Conservation (phyloP, 1,140 invertebrate genomes). For the Medauroidea extradentata region DNA sequence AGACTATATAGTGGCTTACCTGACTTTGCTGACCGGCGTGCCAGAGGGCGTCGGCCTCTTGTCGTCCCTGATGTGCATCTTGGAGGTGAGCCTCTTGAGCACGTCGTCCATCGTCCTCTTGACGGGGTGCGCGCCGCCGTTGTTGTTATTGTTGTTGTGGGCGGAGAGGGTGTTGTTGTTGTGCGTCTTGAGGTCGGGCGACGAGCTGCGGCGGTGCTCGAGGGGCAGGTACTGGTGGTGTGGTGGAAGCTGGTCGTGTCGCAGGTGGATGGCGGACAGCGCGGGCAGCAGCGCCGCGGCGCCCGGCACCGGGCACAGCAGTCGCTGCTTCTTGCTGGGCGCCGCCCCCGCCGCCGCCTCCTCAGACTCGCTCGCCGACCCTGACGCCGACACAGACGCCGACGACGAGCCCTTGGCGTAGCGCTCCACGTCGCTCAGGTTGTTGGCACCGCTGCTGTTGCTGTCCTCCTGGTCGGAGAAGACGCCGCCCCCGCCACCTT, state of each 20-base stretch:
- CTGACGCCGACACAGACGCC: slow-evolving; percentile 10
- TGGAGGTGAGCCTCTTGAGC: slow-evolving; percentile 74
- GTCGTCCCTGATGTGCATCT: slow-evolving; percentile 67
- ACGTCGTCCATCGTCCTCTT: slow-evolving; percentile 74
- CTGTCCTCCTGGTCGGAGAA: slow-evolving; percentile 44
- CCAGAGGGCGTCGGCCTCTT: slow-evolving; percentile 57
- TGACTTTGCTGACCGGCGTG: slow-evolving; percentile 49
- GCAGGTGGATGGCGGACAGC: slow-evolving; percentile 41
- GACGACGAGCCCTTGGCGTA: slow-evolving; percentile 46
- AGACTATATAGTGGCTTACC: no score
- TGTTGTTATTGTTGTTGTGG: slow-evolving; percentile 47
- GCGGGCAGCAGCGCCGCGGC: background rate
- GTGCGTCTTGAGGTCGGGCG: slow-evolving; percentile 4
- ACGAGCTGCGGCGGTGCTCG: background rate
- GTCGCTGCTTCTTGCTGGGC: slow-evolving; percentile 35
- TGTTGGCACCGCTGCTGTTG: slow-evolving; percentile 38
- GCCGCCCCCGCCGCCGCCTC: slow-evolving; percentile 45
- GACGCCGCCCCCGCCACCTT: slow-evolving; percentile 39
- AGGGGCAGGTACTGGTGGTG: slow-evolving; percentile 10
- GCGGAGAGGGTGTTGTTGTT: slow-evolving; percentile 48
- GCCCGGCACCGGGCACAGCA: slow-evolving; percentile 27
- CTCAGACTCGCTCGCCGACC: slow-evolving; percentile 42
- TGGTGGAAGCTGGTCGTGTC: slow-evolving; percentile 46
- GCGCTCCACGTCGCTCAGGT: slow-evolving; percentile 33
- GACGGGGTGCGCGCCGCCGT: slow-evolving; percentile 30